phyloP scores from a whole-genome alignment of 2,797 vertebrate species.

The Oreochromis grahami region DNA sequence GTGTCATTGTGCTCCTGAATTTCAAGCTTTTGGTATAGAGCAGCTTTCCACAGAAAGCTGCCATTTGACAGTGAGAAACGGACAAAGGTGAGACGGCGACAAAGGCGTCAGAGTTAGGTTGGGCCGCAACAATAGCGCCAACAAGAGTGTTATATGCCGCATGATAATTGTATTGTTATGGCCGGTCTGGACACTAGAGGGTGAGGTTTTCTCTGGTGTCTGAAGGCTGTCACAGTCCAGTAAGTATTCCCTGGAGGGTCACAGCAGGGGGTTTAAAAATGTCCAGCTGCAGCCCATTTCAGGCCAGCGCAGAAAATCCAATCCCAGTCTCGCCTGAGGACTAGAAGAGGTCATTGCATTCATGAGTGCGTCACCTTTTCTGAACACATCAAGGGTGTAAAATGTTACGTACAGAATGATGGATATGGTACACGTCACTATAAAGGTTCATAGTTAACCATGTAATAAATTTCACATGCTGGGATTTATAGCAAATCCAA shows the following conservation, averaged over 20 bases:
- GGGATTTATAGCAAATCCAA: not conserved
- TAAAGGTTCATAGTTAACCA: not conserved
- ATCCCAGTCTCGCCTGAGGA: conserved; percentile 19
- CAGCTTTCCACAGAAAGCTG: conserved; percentile 30
- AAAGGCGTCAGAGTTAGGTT: conserved; percentile 51
- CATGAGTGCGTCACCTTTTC: conserved; percentile 4
- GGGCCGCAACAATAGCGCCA: conserved; percentile 43
- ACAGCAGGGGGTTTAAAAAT: conserved; percentile 33
- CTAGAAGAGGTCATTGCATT: conserved; percentile 18
- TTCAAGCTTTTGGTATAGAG: conserved; percentile 33
- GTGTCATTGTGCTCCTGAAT: conserved; percentile 46
- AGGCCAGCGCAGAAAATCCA: conserved; percentile 27
- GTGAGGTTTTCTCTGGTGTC: conserved; percentile 44
- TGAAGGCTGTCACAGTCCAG: conserved; percentile 57
- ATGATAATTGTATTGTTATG: conserved; percentile 62
- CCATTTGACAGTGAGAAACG: conserved; percentile 42
- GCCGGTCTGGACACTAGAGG: conserved; percentile 19
- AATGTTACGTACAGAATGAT: not conserved
- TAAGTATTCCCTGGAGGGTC: conserved; percentile 42
- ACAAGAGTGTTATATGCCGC: conserved; percentile 52
- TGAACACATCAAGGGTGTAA: not conserved
- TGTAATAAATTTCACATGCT: not conserved
- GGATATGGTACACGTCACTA: not conserved
- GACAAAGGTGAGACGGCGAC: conserved; percentile 64
- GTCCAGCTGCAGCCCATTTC: conserved; percentile 38